phyloP scores from a whole-genome alignment of 2,888 invertebrate genomes.

The Hermaeophaga mercurialis region DNA sequence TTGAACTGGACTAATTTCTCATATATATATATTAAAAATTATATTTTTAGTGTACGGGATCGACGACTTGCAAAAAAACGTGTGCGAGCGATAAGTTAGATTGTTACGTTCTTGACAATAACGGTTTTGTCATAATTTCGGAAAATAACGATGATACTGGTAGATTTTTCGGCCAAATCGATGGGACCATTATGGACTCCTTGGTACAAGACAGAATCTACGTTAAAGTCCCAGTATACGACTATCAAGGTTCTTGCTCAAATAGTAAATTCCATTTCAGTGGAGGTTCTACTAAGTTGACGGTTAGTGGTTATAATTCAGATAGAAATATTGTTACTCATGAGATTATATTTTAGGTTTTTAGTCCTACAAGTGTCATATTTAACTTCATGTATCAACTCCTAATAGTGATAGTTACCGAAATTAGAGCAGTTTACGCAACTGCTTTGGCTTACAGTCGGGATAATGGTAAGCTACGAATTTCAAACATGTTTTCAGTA shows the following conservation, averaged over 20 bases:
- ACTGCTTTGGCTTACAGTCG: conserved; percentile 58
- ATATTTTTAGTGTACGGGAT: conserved; percentile 72
- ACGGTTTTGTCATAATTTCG: conserved; percentile 91
- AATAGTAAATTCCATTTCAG: conserved; percentile 70
- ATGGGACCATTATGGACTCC: conserved; percentile 93
- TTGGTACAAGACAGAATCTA: conserved; percentile 89
- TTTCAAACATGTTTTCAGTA: not conserved
- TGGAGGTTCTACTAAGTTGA: conserved; percentile 58
- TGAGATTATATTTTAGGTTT: conserved; percentile 55
- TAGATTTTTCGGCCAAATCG: conserved; percentile 91
- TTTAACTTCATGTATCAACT: conserved; percentile 62
- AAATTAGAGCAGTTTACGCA: conserved; percentile 57
- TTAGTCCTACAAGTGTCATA: conserved; percentile 63
- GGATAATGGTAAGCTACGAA: conserved; percentile 57
- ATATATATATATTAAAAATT: too few relatives aligned
- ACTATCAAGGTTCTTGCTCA: conserved; percentile 87
- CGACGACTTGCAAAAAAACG: conserved; percentile 77
- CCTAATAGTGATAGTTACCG: conserved; percentile 60
- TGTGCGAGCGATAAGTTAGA: conserved; percentile 87
- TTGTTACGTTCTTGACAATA: conserved; percentile 93
- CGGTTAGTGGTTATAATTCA: conserved; percentile 46
- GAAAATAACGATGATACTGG: conserved; percentile 87
- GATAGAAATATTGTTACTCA: not conserved
- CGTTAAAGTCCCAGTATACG: conserved; percentile 83
- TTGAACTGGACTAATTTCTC: too few relatives aligned